These are phyloP conservation scores for Sclerodermus sp. DNA, from an alignment of 2,888 invertebrate genomes.

Conservation along the genomic window DNA sequence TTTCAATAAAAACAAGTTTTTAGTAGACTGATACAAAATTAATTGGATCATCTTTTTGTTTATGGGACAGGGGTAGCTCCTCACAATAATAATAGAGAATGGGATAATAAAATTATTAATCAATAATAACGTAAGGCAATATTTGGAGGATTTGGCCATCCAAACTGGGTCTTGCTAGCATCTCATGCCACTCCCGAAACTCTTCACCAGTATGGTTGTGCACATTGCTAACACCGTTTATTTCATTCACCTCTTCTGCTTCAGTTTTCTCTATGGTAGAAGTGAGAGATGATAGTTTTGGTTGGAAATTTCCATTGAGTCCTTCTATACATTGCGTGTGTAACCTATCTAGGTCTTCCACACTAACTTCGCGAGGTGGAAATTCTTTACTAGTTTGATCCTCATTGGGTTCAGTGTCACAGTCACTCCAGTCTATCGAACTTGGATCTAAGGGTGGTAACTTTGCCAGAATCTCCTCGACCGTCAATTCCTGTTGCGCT, in stretches of 20 bases:
- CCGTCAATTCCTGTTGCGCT: constrained; percentile 54
- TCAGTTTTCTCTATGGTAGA: constrained; percentile 19
- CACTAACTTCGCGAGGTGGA: constrained; percentile 31
- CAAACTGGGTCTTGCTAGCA: constrained; percentile 72
- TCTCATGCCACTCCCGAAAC: constrained; percentile 93
- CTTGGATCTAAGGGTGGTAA: constrained; percentile 69
- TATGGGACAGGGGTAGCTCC: background rate
- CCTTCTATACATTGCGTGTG: constrained; percentile 47
- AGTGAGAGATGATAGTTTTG: constrained; percentile 36
- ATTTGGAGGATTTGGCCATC: constrained; percentile 83
- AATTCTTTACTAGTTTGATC: constrained; percentile 24
- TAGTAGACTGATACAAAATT: constrained; percentile 28
- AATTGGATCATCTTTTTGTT: constrained; percentile 9
- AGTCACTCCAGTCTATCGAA: constrained; percentile 60
- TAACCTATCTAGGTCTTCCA: constrained; percentile 47
- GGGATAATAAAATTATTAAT: constrained; percentile 62
- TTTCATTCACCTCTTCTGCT: constrained; percentile 23
- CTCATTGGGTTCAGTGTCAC: constrained; percentile 31
- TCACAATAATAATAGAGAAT: constrained; percentile 30
- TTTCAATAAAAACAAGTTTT: constrained; percentile 35
- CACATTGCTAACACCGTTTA: constrained; percentile 26
- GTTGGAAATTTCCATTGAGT: constrained; percentile 53
- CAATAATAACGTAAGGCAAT: constrained; percentile 96
- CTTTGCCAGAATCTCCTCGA: constrained; percentile 66
- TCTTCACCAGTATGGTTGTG: constrained; percentile 56